Evolutionary conservation across 2,888 invertebrate species (phyloP).

Genomic region (Apamea crenata): DNA sequence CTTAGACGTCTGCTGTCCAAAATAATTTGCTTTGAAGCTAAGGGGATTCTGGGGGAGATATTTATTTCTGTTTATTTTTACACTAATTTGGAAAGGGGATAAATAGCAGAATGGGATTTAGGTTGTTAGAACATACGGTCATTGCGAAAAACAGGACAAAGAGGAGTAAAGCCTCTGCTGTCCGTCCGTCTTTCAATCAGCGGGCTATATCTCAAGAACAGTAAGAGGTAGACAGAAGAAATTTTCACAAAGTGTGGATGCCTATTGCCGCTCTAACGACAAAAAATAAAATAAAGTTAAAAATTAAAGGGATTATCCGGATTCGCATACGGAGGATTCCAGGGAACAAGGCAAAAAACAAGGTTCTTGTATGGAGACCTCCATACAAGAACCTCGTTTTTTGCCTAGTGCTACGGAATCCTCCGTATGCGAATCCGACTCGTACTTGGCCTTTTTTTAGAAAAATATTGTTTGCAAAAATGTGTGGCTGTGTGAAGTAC

Average conservation of each 20-base stretch:
- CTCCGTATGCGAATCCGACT: background rate
- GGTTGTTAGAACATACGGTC: background rate
- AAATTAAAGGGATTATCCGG: background rate
- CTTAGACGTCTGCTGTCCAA: constrained; percentile 58
- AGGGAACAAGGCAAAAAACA: too few relatives aligned
- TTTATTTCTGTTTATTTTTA: constrained; percentile 48
- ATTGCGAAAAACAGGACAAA: background rate
- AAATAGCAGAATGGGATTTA: background rate
- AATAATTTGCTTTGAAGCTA: constrained; percentile 61
- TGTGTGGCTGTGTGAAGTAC: background rate
- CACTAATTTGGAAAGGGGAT: constrained; percentile 3
- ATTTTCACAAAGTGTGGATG: too few relatives aligned
- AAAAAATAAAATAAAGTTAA: background rate
- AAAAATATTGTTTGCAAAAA: background rate
- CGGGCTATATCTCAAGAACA: too few relatives aligned
- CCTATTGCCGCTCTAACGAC: too few relatives aligned
- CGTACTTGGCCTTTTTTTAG: background rate
- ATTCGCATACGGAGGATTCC: too few relatives aligned
- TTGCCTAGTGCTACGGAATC: background rate
- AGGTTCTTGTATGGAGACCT: too few relatives aligned
- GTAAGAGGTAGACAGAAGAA: too few relatives aligned
- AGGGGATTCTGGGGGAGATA: constrained; percentile 40
- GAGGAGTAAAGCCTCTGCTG: background rate
- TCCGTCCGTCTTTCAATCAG: too few relatives aligned
- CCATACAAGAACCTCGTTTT: background rate